A percentile compares a stretch with the other conserved stretches of the same genome.
Evolutionary conservation across 2,797 vertebrate genomes (phyloP).

Genomic region (Gallinago solitaria): DNA sequence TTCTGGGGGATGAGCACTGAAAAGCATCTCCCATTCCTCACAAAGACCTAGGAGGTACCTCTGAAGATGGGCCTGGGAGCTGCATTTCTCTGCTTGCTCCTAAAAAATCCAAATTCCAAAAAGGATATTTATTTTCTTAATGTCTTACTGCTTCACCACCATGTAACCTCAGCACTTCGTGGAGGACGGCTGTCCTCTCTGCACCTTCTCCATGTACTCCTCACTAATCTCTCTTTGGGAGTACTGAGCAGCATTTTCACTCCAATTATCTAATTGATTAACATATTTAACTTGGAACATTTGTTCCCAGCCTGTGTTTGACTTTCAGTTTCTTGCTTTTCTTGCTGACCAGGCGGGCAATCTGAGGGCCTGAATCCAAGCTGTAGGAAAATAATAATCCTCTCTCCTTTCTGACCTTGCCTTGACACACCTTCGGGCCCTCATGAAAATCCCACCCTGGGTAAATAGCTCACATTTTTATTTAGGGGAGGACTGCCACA

Average conservation of each 20-base stretch:
- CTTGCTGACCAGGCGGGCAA: background rate
- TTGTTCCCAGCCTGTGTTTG: constrained; percentile 29
- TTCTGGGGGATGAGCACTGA: background rate
- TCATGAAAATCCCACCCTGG: constrained; percentile 50
- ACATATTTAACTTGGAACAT: constrained; percentile 19
- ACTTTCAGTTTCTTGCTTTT: constrained; percentile 49
- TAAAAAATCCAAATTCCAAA: background rate
- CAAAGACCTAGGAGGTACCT: background rate
- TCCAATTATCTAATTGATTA: constrained; percentile 33
- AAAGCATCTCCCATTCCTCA: accelerated
- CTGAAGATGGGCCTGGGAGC: background rate
- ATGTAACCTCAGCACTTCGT: accelerated
- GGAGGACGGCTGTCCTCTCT: background rate
- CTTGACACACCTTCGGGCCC: constrained; percentile 26
- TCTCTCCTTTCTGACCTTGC: constrained; percentile 28
- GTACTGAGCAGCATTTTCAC: background rate
- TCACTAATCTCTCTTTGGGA: accelerated
- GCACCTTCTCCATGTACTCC: background rate
- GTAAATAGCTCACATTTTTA: constrained; percentile 30
- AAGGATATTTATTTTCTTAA: background rate
- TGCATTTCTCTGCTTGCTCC: background rate
- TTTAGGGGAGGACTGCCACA: background rate
- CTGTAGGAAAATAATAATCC: background rate
- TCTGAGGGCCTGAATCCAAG: background rate
- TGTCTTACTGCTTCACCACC: background rate